Evolutionary conservation across 2,113 vertebrate genomes (phyloP).

Genomic region (Zosterops lateralis): DNA sequence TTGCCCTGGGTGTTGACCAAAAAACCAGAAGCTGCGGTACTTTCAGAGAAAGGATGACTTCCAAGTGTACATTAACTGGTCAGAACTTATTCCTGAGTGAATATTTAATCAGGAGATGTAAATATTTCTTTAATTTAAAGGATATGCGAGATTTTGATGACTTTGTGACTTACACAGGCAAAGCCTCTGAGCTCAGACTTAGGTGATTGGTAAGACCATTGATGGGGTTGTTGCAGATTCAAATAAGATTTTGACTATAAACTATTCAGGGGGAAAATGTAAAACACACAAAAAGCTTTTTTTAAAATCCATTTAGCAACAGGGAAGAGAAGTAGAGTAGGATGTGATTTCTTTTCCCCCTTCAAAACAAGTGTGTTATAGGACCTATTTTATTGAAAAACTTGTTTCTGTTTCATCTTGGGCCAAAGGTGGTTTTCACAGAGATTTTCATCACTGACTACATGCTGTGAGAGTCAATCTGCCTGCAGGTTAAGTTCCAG

Average conservation of each 20-base stretch:
- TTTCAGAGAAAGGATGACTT: neutral
- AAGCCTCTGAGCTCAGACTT: constrained; percentile 34
- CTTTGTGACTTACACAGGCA: constrained; percentile 21
- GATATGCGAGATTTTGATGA: rapidly evolving
- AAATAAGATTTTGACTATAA: neutral
- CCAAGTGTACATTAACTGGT: neutral
- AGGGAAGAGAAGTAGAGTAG: neutral
- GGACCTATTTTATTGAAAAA: neutral
- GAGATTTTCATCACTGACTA: neutral
- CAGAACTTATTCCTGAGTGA: constrained; percentile 12
- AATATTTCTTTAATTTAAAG: constrained; percentile 46
- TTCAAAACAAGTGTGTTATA: neutral
- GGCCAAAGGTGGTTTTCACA: neutral
- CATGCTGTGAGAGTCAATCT: neutral
- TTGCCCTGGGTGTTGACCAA: neutral
- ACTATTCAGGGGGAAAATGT: neutral
- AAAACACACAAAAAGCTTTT: neutral
- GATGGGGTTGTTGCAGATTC: neutral
- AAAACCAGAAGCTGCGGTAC: neutral
- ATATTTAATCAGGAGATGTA: constrained; percentile 51
- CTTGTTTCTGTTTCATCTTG: neutral
- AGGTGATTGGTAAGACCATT: neutral
- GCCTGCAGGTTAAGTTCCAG: neutral
- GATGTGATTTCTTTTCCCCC: neutral
- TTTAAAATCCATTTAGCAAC: neutral